A percentile compares a stretch with the other conserved stretches of the same genome.
phyloP scores from a whole-genome alignment of 2,113 vertebrate genomes.

The Centrocercus urophasianus region DNA sequence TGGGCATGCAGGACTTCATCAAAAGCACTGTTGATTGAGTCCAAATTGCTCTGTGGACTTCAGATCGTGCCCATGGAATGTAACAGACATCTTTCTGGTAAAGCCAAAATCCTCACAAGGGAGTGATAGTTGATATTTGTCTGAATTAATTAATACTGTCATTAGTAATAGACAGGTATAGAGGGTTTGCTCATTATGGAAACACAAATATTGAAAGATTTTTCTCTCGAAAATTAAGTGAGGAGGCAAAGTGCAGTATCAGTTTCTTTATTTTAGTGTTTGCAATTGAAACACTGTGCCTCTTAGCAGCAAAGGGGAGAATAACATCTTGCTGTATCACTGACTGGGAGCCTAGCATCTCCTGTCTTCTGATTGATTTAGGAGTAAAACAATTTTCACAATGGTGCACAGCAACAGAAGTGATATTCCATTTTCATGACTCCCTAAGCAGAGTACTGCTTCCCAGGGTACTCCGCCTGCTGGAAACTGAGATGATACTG shows the following conservation, averaged over 20 bases:
- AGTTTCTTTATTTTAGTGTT: neutral
- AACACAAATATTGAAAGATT: neutral
- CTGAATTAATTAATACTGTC: neutral
- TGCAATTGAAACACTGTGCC: neutral
- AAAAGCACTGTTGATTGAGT: neutral
- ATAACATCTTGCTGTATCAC: neutral
- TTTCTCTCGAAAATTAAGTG: neutral
- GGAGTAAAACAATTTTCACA: neutral
- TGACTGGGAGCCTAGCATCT: neutral
- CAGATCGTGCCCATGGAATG: neutral
- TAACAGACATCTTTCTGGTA: neutral
- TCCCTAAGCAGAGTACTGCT: neutral
- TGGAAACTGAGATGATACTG: neutral
- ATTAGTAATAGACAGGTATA: neutral
- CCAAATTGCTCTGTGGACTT: neutral
- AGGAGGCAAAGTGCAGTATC: neutral
- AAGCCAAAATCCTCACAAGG: neutral
- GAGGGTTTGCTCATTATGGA: neutral
- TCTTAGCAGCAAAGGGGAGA: neutral
- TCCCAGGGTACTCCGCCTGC: neutral
- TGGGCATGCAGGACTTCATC: neutral
- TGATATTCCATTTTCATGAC: neutral
- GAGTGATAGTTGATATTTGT: neutral
- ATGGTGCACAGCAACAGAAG: neutral
- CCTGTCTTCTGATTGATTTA: neutral